Conservation (phyloP, 2,113 vertebrate genomes). For the Antechinus stuartii region DNA sequence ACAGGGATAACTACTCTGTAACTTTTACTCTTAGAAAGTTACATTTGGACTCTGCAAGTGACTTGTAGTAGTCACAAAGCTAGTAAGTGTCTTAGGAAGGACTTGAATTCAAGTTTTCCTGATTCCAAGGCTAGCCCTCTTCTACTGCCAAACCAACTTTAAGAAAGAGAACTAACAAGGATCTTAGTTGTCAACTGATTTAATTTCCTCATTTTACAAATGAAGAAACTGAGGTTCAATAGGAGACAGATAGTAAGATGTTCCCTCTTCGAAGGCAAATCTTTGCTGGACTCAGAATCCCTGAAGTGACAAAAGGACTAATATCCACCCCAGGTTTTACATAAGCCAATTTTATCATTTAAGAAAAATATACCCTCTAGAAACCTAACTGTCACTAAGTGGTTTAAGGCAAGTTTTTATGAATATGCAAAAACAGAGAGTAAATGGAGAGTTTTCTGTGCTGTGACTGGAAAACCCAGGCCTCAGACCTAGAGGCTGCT, state of each 20-base stretch:
- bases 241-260: neutral
- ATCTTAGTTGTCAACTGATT: neutral
- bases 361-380: neutral
- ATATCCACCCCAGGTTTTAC: neutral
- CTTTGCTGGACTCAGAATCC: neutral
- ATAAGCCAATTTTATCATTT: neutral
- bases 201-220: neutral
- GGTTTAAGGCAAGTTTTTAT: neutral
- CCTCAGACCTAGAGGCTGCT: slow-evolving; percentile 1
- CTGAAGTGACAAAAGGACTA: neutral
- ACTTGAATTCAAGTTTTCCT: neutral
- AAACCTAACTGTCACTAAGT: neutral
- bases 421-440: neutral
- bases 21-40: neutral
- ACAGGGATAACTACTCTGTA: neutral
- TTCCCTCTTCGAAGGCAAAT: neutral
- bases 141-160: neutral
- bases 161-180: neutral
- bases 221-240: neutral
- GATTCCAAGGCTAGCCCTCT: neutral
- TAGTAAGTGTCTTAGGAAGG: neutral
- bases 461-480: neutral
- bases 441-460: neutral
- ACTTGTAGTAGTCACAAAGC: neutral
- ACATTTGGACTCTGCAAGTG: neutral